These are phyloP conservation scores for Caranx ignobilis DNA, from an alignment of 2,113 vertebrate genomes.

Conservation along the genomic window DNA sequence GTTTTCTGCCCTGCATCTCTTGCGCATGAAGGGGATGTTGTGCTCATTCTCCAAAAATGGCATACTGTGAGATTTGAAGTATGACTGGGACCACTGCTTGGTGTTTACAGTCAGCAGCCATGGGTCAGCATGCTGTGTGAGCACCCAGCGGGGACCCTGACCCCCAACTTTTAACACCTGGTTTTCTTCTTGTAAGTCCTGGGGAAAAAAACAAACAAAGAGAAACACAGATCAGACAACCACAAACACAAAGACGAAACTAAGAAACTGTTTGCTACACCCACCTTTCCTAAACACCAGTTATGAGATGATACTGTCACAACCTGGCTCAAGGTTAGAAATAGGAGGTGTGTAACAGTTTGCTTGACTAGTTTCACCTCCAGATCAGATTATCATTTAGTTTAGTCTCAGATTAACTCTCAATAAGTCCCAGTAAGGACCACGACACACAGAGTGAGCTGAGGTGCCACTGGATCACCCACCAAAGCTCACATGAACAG, in stretches of 20 bases:
- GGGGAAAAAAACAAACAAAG: background rate
- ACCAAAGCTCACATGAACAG: too few relatives aligned
- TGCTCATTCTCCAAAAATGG: constrained; percentile 17
- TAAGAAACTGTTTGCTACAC: background rate
- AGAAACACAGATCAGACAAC: background rate
- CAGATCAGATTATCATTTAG: too few relatives aligned
- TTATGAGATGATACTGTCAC: too few relatives aligned
- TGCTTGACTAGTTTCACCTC: too few relatives aligned
- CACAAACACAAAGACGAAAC: background rate
- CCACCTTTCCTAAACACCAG: background rate
- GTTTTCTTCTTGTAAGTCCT: constrained; percentile 69
- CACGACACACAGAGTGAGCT: too few relatives aligned
- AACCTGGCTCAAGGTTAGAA: too few relatives aligned
- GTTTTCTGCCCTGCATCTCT: constrained; percentile 23
- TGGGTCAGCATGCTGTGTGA: constrained; percentile 57
- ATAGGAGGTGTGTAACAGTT: too few relatives aligned
- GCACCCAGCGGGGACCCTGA: constrained; percentile 63
- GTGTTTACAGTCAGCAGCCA: constrained; percentile 73
- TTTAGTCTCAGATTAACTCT: too few relatives aligned
- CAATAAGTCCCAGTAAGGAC: too few relatives aligned
- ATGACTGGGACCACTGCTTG: constrained; percentile 27
- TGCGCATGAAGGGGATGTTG: constrained; percentile 58
- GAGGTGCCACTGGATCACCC: too few relatives aligned
- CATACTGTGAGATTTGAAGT: background rate
- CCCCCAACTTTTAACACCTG: constrained; percentile 67